Base-by-base conservation (phyloP, 2,888 invertebrate genomes). In the Acrocyrtus sp. region DNA sequence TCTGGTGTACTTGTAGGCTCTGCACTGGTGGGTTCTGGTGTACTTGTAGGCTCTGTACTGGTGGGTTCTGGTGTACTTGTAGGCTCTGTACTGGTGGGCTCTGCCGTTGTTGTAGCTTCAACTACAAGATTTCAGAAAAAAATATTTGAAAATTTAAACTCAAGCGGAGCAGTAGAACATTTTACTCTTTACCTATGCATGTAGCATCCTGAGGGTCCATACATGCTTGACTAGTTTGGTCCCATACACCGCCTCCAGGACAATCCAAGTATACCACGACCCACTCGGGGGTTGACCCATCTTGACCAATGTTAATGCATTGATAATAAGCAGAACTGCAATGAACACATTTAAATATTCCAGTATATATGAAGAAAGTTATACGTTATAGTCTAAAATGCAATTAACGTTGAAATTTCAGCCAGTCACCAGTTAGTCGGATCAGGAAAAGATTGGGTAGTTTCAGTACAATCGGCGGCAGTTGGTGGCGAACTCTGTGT, bases 351-450 rank as follows among this genome's bases (percentile, higher is more conserved):
- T n/a, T n/a, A n/a, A n/a, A n/a, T n/a, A n/a, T n/a, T n/a, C n/a
- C n/a, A n/a, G n/a, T n/a, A n/a, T n/a, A n/a, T n/a, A n/a, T n/a
- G n/a, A n/a, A n/a, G 12, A 39, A 39, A 39, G 39, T 39, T 39
- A 10, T 39, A 39, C 39, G 6, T 10, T 12, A 39, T 39, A n/a
- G n/a, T n/a, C n/a, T n/a, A n/a, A n/a, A n/a, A n/a, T n/a, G n/a
- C n/a, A n/a, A n/a, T n/a, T n/a, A n/a, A n/a, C n/a, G n/a, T n/a
- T n/a, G n/a, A n/a, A n/a, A n/a, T n/a, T n/a, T n/a, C n/a, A n/a
- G n/a, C n/a, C n/a, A n/a, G n/a, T n/a, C 57, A 67, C 67, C 67
- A 67, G 15, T 43, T 43, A 5, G 19, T 27, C 2, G 67, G 58
- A 58, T 67, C 58, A 5, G 58, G n/a, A 51, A 67, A 67, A 0